Percentiles rank a stretch among this genome's conserved stretches.
Conservation (phyloP, 2,113 vertebrate genomes). For the Struthidea cinerea region DNA sequence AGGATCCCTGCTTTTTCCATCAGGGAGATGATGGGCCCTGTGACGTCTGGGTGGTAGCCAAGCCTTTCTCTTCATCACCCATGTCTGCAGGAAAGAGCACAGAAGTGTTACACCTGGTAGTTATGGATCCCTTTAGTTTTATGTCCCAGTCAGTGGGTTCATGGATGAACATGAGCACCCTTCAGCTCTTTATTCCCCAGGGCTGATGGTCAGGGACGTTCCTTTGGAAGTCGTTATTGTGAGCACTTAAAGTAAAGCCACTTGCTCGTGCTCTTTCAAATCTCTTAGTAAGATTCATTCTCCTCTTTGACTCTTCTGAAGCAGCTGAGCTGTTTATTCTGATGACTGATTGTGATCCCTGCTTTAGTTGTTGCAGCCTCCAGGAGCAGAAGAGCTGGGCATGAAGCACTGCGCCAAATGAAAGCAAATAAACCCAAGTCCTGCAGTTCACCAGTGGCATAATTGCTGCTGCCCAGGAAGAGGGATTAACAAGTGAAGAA, state of each 20-base stretch:
- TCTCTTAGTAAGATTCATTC: not conserved
- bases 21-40: not conserved
- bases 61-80: not conserved
- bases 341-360: not conserved
- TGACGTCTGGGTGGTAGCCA: not conserved
- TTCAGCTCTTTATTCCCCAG: not conserved
- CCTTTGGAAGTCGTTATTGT: not conserved
- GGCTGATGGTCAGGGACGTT: not conserved
- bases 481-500: constrained; percentile 26
- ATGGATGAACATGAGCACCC: not conserved
- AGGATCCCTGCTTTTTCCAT: not conserved
- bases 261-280: not conserved
- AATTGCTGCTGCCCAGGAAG: constrained; percentile 28
- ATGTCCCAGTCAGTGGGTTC: not conserved
- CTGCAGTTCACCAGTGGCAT: not conserved
- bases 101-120: not conserved
- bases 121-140: not conserved
- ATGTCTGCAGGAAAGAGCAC: not conserved
- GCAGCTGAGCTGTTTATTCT: constrained; percentile 8
- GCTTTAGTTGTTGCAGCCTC: not conserved
- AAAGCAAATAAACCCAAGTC: not conserved
- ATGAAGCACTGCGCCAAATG: not conserved
- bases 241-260: not conserved
- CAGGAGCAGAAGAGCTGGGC: not conserved
- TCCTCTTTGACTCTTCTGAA: not conserved